These are phyloP conservation scores for Rhinogobius similis DNA, from an alignment of 2,113 vertebrate genomes.

Conservation along the genomic window DNA sequence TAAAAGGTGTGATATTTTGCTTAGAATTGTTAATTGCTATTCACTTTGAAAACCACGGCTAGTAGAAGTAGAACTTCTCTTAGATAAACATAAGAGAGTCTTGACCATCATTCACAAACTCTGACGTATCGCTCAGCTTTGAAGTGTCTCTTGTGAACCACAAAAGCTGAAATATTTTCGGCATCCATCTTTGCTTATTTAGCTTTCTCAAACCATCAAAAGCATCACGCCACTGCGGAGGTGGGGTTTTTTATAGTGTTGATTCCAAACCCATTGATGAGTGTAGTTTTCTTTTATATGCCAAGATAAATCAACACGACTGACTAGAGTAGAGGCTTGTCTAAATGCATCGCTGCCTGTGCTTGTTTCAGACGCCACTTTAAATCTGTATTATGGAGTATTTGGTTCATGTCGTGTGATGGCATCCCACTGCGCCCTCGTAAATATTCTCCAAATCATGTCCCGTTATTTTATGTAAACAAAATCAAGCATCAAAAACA, in stretches of 20 bases:
- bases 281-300: slow-evolving; percentile 7
- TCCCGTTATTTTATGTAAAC: not conserved
- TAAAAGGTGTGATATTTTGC: too few species aligned
- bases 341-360: not conserved
- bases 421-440: not conserved
- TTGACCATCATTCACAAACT: not conserved
- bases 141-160: not conserved
- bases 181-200: not conserved
- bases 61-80: not conserved
- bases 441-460: not conserved
- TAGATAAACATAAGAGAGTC: not conserved
- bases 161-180: not conserved
- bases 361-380: not conserved
- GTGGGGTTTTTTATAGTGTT: not conserved
- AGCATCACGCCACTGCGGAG: not conserved
- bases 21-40: too few species aligned
- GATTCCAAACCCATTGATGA: not conserved
- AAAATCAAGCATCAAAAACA: not conserved
- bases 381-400: not conserved
- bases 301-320: not conserved
- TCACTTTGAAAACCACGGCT: not conserved
- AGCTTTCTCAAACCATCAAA: not conserved
- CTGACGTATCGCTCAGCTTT: not conserved
- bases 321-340: not conserved
- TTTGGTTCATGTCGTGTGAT: not conserved